A percentile compares a stretch with the other conserved stretches of the same genome.
phyloP scores from a whole-genome alignment of 2,888 invertebrate genomes.

The Drosophila algonquin region DNA sequence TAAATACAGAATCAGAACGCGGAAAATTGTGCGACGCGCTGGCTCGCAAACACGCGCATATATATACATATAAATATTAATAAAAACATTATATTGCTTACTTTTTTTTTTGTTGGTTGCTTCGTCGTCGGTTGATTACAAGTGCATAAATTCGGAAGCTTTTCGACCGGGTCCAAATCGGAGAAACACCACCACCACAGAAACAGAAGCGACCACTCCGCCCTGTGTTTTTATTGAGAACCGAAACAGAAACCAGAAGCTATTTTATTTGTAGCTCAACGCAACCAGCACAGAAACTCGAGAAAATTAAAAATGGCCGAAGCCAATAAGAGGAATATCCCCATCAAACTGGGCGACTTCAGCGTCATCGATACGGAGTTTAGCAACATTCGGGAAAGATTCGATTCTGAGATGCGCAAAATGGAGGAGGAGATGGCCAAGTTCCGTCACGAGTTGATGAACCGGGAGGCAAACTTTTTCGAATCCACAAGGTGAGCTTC shows the following conservation, averaged over 20 bases:
- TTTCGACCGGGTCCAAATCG: constrained; percentile 45
- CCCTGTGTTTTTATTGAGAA: not conserved
- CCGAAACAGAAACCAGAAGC: not conserved
- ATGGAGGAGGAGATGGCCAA: constrained; percentile 99
- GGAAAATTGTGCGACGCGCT: constrained; percentile 52
- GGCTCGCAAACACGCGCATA: constrained; percentile 19
- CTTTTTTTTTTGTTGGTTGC: constrained; percentile 64
- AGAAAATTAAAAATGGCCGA: constrained; percentile 88
- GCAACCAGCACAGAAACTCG: constrained; percentile 33
- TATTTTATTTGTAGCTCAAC: constrained; percentile 1
- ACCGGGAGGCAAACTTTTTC: constrained; percentile 96
- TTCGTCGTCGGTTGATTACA: constrained; percentile 48
- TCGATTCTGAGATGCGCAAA: constrained; percentile 98
- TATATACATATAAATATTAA: constrained; percentile 32
- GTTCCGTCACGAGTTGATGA: constrained; percentile 96
- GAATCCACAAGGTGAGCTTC: constrained; percentile 91
- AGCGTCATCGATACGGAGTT: constrained; percentile 98
- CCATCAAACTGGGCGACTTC: constrained; percentile 96
- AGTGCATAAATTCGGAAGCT: constrained; percentile 56
- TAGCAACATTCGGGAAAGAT: constrained; percentile 96
- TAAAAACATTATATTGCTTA: constrained; percentile 43
- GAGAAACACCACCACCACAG: constrained; percentile 14
- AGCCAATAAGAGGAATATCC: constrained; percentile 94
- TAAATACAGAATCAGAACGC: constrained; percentile 56
- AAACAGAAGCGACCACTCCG: constrained; percentile 11